Evolutionary conservation across 1,140 invertebrate species (phyloP).

Genomic region (Psilanteris sp.): DNA sequence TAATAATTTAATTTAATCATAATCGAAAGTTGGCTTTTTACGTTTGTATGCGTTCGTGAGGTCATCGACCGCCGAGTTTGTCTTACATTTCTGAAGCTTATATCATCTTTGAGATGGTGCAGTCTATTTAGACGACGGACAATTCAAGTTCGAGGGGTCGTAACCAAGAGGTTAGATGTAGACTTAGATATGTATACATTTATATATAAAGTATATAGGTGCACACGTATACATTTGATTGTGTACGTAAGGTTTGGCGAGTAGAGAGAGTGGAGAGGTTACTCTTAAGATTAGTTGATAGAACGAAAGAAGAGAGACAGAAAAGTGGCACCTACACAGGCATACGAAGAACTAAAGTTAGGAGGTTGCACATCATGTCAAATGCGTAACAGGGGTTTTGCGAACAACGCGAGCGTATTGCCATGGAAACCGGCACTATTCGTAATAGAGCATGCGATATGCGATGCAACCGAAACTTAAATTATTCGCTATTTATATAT

Average conservation of each 20-base stretch:
- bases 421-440: constrained; percentile 68
- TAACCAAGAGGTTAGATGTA: constrained; percentile 16
- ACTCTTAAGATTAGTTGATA: constrained; percentile 7
- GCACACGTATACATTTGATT: too few relatives aligned
- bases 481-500: too few relatives aligned
- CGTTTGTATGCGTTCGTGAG: too few relatives aligned
- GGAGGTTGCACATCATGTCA: constrained; percentile 35
- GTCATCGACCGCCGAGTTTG: constrained; percentile 31
- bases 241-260: constrained; percentile 12
- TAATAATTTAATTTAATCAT: too few relatives aligned
- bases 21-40: too few relatives aligned
- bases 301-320: constrained; percentile 14
- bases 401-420: constrained; percentile 63
- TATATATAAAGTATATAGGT: background rate
- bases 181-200: constrained; percentile 5
- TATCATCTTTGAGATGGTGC: constrained; percentile 22
- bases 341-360: constrained; percentile 34
- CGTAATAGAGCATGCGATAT: constrained; percentile 31
- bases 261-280: constrained; percentile 1
- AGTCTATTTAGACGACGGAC: constrained; percentile 35
- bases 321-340: background rate
- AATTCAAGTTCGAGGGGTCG: constrained; percentile 42
- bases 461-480: constrained; percentile 26
- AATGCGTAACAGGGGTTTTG: constrained; percentile 44
- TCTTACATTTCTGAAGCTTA: constrained; percentile 6